Base-by-base conservation (phyloP, 2,797 vertebrate species). In the Trachops cirrhosus region DNA sequence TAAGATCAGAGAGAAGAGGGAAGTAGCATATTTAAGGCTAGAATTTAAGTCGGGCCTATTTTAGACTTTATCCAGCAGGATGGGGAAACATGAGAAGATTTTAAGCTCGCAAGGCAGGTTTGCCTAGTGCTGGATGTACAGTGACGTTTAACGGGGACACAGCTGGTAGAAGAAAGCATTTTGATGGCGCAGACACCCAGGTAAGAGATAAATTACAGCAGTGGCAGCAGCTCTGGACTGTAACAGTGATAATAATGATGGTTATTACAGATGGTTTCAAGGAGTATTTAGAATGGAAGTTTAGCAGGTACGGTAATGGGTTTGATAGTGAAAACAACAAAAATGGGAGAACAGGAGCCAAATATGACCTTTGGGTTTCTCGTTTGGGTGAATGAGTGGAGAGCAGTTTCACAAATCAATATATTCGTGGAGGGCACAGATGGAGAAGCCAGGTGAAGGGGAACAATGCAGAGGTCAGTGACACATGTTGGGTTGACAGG, bases 1-100 rank as follows among this genome's bases (percentile, higher is more conserved):
- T 26, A 86, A 74, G 39, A 46, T 9, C 32, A 95, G 67, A 87
- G n/a, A 48, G 15, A 84, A 22, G 57, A 29, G 88, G 18, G 57
- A 93, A 88, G 32, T 5, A 46, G 32, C 26, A 52, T 68, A 50
- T 59, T 68, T 24, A 50, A 80, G n/a, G 70, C 10, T 26, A 86
- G 83, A 59, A 67, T 75, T 50, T 54, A 71, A 54, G 15, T 37
- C 64, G 15, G 8, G 46, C 14, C 71, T 54, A 15, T 9, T 74
- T 57, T n/a, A 62, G 9, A 57, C 57, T 74, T 80, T 24, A 77
- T 41, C 50, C 37, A 68, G 29, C 18, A 21, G 16, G 64, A 26
- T 16, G 22, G 7, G 32, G 29, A 85, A 57, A 46, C 54, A 41
- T 0, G 3, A 39, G 39, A 22, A 3, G 32, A 46, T 62, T 86